These are phyloP conservation scores for Peromyscus leucopus DNA, from an alignment of 2,113 vertebrate species.

Conservation along the genomic window DNA sequence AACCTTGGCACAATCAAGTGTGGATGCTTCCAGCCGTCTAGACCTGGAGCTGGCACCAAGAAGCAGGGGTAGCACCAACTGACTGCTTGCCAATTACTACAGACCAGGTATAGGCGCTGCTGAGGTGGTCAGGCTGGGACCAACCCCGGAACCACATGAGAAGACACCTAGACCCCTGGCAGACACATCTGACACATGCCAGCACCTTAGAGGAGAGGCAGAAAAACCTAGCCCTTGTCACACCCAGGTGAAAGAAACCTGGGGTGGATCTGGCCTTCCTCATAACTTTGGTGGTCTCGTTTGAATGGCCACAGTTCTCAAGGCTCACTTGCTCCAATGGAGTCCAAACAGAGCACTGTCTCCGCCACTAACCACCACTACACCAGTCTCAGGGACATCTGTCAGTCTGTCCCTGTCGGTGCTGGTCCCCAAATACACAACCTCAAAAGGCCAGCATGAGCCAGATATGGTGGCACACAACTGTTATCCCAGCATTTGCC, in stretches of 20 bases:
- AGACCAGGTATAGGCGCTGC: neutral
- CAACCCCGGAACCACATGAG: neutral
- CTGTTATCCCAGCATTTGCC: neutral
- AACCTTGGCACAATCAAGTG: neutral
- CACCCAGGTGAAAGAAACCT: neutral
- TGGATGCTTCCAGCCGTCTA: neutral
- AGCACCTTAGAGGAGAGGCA: neutral
- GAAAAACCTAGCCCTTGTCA: neutral
- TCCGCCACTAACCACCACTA: neutral
- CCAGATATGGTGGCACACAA: neutral
- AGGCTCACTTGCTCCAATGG: neutral
- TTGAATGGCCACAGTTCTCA: neutral
- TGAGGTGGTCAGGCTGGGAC: neutral
- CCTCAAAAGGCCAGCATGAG: neutral
- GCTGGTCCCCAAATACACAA: neutral
- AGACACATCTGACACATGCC: neutral
- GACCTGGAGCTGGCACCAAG: neutral
- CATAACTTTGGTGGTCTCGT: rapidly evolving
- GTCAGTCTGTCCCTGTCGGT: neutral
- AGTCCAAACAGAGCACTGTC: neutral
- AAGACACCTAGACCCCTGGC: neutral
- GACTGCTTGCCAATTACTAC: neutral
- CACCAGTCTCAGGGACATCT: neutral
- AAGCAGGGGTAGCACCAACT: neutral
- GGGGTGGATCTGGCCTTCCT: neutral